A percentile compares a stretch with the other conserved stretches of the same genome.
These are phyloP conservation scores for Ferdinandea cuprea DNA, from an alignment of 2,888 invertebrate genomes.

Conservation along the genomic window DNA sequence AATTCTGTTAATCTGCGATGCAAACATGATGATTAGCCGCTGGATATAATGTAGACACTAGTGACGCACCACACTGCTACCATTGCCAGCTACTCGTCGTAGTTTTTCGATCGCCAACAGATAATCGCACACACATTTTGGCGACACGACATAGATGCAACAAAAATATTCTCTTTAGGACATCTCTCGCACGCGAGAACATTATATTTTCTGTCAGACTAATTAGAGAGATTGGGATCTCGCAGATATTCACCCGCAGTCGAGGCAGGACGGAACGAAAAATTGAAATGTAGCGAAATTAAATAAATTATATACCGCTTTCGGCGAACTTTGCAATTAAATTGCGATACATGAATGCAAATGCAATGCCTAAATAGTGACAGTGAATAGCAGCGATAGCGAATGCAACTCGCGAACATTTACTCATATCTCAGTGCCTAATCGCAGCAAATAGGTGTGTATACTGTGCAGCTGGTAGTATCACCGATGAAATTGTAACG, in stretches of 20 bases:
- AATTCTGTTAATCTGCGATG: conserved; percentile 64
- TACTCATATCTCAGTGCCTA: conserved; percentile 38
- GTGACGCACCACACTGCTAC: conserved; percentile 43
- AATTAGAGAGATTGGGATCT: conserved; percentile 68
- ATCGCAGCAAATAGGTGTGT: conserved; percentile 44
- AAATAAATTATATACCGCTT: conserved; percentile 59
- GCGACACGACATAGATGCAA: conserved; percentile 59
- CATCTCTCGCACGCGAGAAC: conserved; percentile 69
- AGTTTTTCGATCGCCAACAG: conserved; percentile 47
- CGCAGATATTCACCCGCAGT: neutral
- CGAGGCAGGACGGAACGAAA: conserved; percentile 33
- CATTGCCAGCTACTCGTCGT: conserved; percentile 30
- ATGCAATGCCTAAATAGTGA: conserved; percentile 6
- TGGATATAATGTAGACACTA: conserved; percentile 38
- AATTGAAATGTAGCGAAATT: conserved; percentile 71
- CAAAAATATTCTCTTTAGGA: conserved; percentile 45
- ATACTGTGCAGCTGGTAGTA: neutral
- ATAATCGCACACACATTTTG: conserved; percentile 57
- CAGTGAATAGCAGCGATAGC: conserved; percentile 1
- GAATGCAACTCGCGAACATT: conserved; percentile 34
- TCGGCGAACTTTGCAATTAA: conserved; percentile 62
- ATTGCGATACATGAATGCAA: conserved; percentile 45
- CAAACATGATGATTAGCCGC: conserved; percentile 58
- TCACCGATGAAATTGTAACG: conserved; percentile 45
- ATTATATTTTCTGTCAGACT: conserved; percentile 72